Base-by-base conservation (phyloP, 2,797 vertebrate species). In the Balearica regulorum region DNA sequence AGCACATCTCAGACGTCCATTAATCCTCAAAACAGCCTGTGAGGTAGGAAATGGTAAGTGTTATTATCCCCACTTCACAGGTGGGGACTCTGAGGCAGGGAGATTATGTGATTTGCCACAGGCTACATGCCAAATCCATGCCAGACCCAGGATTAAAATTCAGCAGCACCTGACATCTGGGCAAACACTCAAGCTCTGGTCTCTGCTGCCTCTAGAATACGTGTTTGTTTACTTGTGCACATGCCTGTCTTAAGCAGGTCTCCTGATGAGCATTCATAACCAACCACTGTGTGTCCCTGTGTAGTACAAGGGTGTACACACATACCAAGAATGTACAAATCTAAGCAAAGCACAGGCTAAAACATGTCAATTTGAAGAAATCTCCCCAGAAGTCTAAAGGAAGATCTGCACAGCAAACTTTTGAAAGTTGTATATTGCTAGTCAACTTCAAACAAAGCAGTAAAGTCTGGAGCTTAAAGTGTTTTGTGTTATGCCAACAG, bases 61-160 rank as follows among this genome's bases (percentile, higher is more conserved):
- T 92, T 96, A 86, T 96, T 96, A 96, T 97, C 91, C 93, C 58
- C 82, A 78, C 82, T 96, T 96, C 94, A 97, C 95, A 95, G 94
- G 93, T 97, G 95, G 89, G 93, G 95, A 96, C 72, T 97, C 65
- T 76, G 66, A 91, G 69, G 82, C 82, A 76, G 69, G 68, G 46
- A 92, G 96, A 96, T 97, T 97, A 97, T 94, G 91, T 92, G 84
- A 97, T 95, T 96, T 95, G 97, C 93, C 94, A 88, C 77, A 91
- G 95, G 93, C 94, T 93, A 93, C 84, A 78, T 37, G 66, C 91
- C 70, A 97, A 94, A 96, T 93, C 92, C 69, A 76, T 73, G 89
- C 92, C 92, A 97, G 97, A 95, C 92, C 72, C 89, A 93, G 96
- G 94, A 96, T 97, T 97, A 96, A 92, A 92, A 93, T 78, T 95